Conservation (phyloP, 2,888 invertebrate species). For the Hirtodrosophila alboralis region DNA sequence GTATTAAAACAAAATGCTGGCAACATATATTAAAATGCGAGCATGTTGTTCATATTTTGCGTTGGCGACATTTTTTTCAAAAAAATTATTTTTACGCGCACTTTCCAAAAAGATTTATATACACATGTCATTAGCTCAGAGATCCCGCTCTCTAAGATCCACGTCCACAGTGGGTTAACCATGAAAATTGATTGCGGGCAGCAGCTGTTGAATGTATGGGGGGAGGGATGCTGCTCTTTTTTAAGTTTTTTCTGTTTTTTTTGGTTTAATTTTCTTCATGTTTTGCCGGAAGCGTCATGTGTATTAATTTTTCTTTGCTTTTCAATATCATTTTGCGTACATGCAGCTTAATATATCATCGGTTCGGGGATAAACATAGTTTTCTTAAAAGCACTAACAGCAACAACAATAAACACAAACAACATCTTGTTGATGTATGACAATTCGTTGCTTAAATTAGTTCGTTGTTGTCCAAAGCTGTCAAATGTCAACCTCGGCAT, state of each 20-base stretch:
- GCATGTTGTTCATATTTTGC: conserved; percentile 57
- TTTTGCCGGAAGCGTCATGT: conserved; percentile 67
- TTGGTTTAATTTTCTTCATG: conserved; percentile 33
- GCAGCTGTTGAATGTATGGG: conserved; percentile 61
- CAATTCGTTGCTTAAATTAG: conserved; percentile 70
- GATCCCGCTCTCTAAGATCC: conserved; percentile 35
- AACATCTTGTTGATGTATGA: conserved; percentile 60
- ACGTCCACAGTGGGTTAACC: conserved; percentile 61
- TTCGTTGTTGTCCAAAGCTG: conserved; percentile 73
- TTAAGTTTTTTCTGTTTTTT: conserved; percentile 18
- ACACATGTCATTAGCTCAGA: conserved; percentile 60
- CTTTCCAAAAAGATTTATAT: conserved; percentile 46
- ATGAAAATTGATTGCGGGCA: conserved; percentile 76
- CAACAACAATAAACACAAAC: conserved; percentile 17
- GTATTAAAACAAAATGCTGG: conserved; percentile 40
- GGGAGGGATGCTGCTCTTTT: conserved; percentile 16
- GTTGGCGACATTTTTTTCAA: conserved; percentile 33
- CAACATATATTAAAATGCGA: conserved; percentile 55
- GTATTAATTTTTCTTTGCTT: conserved; percentile 54
- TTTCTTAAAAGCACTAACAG: conserved; percentile 11
- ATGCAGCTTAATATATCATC: conserved; percentile 61
- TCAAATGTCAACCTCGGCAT: conserved; percentile 60
- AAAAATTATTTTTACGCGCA: conserved; percentile 37
- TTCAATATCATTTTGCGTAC: conserved; percentile 64
- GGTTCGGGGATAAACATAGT: conserved; percentile 14